phyloP scores from a whole-genome alignment of 2,888 invertebrate species.

The Lysandra bellargus region DNA sequence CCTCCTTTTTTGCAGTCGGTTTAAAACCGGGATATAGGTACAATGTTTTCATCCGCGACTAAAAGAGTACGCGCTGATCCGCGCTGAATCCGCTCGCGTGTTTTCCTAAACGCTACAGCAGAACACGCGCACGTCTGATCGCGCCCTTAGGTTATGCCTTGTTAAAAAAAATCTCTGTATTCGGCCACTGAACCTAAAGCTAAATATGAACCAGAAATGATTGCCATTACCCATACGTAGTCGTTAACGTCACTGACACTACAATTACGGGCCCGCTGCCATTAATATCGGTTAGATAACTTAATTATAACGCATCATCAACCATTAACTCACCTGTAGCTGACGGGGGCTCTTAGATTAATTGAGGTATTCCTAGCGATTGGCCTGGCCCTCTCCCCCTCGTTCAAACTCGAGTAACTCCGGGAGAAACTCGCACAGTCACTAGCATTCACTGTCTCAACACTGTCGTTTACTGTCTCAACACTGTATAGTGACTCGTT shows the following conservation, averaged over 20 bases:
- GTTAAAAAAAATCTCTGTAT: neutral
- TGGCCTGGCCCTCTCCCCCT: conserved; percentile 60
- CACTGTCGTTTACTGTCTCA: conserved; percentile 50
- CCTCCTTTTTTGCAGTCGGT: too few species aligned
- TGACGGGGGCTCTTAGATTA: conserved; percentile 74
- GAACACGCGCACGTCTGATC: too few species aligned
- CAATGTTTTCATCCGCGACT: too few species aligned
- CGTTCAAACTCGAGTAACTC: conserved; percentile 73
- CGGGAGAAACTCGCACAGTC: conserved; percentile 56
- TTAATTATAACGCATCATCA: neutral
- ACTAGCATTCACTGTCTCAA: conserved; percentile 59
- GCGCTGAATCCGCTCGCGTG: too few species aligned
- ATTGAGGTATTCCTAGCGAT: conserved; percentile 57
- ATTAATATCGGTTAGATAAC: neutral
- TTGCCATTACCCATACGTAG: neutral
- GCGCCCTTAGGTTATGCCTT: neutral
- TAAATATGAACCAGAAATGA: neutral
- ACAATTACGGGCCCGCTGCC: neutral
- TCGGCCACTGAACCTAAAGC: neutral
- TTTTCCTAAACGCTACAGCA: too few species aligned
- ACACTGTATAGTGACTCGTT: conserved; percentile 45
- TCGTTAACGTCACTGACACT: neutral
- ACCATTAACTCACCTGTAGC: conserved; percentile 70
- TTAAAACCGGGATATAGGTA: too few species aligned
- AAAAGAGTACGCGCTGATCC: too few species aligned